phyloP scores from a whole-genome alignment of 2,888 invertebrate genomes.

The Drosophila helvetica region DNA sequence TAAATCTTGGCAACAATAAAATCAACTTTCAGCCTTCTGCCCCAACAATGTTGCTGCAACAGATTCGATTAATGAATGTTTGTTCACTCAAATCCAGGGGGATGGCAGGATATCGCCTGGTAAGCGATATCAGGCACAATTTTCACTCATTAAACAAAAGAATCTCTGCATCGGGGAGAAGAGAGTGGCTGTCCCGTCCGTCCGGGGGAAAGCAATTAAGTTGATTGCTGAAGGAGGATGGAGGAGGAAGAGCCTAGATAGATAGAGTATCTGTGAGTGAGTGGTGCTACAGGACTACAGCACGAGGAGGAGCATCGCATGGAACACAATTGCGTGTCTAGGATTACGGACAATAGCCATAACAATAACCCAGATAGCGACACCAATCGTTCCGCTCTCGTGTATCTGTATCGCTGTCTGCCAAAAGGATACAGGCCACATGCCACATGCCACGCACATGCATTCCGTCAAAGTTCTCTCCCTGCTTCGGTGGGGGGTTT shows the following conservation, averaged over 20 bases:
- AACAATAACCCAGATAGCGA: constrained; percentile 42
- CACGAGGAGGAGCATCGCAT: constrained; percentile 7
- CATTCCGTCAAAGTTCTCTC: constrained; percentile 39
- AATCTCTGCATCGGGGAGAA: not conserved
- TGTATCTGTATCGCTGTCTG: constrained; percentile 19
- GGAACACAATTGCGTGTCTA: constrained; percentile 60
- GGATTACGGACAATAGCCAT: constrained; percentile 54
- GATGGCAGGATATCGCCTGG: constrained; percentile 24
- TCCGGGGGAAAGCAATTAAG: constrained; percentile 63
- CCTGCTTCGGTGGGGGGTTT: not conserved
- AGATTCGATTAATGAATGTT: constrained; percentile 81
- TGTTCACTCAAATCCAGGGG: constrained; percentile 40
- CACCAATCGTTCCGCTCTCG: constrained; percentile 28
- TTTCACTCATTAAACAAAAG: constrained; percentile 73
- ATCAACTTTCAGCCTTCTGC: constrained; percentile 43
- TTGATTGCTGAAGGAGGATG: constrained; percentile 64
- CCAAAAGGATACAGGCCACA: constrained; percentile 23
- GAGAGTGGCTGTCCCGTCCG: constrained; percentile 13
- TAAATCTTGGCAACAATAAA: constrained; percentile 67
- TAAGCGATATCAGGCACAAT: constrained; percentile 59
- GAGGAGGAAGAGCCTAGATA: not conserved
- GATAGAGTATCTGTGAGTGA: constrained; percentile 17
- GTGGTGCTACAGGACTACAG: constrained; percentile 17
- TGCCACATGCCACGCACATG: constrained; percentile 22
- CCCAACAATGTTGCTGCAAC: constrained; percentile 35